Percentiles rank a stretch among this genome's conserved stretches.
These are phyloP conservation scores for Nyctalus aviator DNA, from an alignment of 2,797 vertebrate genomes.

Conservation along the genomic window DNA sequence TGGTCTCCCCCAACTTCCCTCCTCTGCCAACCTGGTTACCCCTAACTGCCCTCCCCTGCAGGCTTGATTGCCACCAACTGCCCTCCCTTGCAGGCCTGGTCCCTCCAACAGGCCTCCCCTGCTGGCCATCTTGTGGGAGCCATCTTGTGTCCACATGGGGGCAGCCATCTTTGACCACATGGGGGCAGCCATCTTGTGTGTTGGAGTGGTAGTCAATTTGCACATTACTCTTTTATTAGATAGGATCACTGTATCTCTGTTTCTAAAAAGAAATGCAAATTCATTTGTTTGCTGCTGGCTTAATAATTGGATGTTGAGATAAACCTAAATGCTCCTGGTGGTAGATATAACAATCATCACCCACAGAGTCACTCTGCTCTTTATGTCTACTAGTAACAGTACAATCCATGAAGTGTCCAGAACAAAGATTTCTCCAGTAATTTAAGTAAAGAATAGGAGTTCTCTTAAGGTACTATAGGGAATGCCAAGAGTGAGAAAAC, in stretches of 20 bases:
- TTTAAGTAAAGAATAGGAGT: slow-evolving; percentile 8
- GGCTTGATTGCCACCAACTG: too few species aligned
- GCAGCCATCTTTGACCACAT: too few species aligned
- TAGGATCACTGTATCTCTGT: slow-evolving; percentile 21
- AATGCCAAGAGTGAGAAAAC: slow-evolving; percentile 68
- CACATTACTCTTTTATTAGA: too few species aligned
- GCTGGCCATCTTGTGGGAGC: too few species aligned
- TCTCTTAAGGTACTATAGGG: slow-evolving; percentile 1
- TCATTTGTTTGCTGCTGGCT: slow-evolving; percentile 60
- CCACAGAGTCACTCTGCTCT: slow-evolving; percentile 66
- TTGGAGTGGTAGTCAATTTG: too few species aligned
- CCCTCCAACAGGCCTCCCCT: too few species aligned
- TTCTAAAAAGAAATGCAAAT: slow-evolving; percentile 12
- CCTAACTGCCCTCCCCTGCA: too few species aligned
- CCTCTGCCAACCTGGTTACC: too few species aligned
- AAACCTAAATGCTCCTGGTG: slow-evolving; percentile 8
- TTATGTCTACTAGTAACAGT: slow-evolving; percentile 42
- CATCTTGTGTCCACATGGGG: too few species aligned
- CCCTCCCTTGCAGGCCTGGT: too few species aligned
- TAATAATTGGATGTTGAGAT: neutral
- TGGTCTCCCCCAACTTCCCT: too few species aligned
- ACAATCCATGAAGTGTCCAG: slow-evolving; percentile 64
- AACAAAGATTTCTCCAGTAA: slow-evolving; percentile 48
- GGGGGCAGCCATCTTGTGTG: too few species aligned
- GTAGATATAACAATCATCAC: slow-evolving; percentile 60